These are phyloP conservation scores for Cherax destructor DNA, from an alignment of 1,140 invertebrate species.

Conservation along the genomic window DNA sequence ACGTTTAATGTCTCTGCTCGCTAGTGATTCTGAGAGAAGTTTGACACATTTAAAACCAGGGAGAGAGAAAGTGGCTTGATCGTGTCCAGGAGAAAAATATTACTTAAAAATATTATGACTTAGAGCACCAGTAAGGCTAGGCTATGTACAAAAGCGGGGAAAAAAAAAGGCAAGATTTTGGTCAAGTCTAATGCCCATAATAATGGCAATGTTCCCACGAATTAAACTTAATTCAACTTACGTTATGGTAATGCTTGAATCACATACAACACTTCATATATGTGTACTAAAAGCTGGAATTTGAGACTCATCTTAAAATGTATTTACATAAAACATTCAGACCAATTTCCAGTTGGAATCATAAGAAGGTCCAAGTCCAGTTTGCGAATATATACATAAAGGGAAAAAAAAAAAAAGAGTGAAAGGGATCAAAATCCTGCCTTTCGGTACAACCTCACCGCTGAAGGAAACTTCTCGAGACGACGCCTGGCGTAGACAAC, in stretches of 20 bases:
- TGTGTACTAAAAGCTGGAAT: neutral
- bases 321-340: neutral
- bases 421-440: conserved; percentile 7
- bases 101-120: conserved; percentile 44
- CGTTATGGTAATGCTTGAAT: too few relatives aligned
- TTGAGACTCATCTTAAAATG: neutral
- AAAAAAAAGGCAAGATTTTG: conserved; percentile 34
- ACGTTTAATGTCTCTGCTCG: too few relatives aligned
- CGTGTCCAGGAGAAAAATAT: conserved; percentile 39
- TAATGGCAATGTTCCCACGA: neutral
- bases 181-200: neutral
- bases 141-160: conserved; percentile 45
- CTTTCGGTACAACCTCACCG: neutral
- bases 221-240: neutral
- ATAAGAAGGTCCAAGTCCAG: neutral
- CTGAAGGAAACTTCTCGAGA: neutral
- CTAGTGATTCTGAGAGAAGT: too few relatives aligned
- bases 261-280: neutral
- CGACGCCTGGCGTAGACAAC: too few relatives aligned
- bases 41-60: too few relatives aligned
- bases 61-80: neutral
- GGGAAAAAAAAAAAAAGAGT: neutral
- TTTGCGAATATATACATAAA: neutral
- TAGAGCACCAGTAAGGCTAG: conserved; percentile 38
- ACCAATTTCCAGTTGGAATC: neutral